phyloP scores from a whole-genome alignment of 2,888 invertebrate genomes.

The Merodon equestris region DNA sequence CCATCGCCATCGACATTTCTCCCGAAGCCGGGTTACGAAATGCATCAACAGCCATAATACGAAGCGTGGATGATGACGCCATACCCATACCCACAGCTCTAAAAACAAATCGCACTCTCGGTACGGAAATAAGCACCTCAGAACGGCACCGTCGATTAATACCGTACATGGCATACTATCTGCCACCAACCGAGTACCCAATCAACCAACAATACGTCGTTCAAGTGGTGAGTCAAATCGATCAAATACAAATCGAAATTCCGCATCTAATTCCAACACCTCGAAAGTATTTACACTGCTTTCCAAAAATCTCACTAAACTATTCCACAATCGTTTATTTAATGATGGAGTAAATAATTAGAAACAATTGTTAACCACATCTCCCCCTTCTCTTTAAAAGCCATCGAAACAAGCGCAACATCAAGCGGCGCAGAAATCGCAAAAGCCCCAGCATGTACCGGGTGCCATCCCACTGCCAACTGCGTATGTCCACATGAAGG shows the following conservation, averaged over 20 bases:
- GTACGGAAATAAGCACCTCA: constrained; percentile 74
- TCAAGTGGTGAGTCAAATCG: constrained; percentile 71
- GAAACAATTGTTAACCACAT: constrained; percentile 10
- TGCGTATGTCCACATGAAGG: constrained; percentile 74
- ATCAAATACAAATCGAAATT: constrained; percentile 24
- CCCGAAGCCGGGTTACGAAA: constrained; percentile 73
- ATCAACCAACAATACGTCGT: constrained; percentile 77
- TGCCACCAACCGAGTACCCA: constrained; percentile 81
- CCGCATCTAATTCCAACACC: constrained; percentile 28
- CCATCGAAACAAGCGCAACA: constrained; percentile 69
- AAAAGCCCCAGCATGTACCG: constrained; percentile 68
- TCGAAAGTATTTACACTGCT: constrained; percentile 55
- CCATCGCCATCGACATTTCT: constrained; percentile 79
- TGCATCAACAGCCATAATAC: constrained; percentile 51
- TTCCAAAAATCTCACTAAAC: constrained; percentile 50
- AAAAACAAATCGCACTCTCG: constrained; percentile 60
- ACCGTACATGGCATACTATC: constrained; percentile 91
- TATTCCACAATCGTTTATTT: constrained; percentile 62
- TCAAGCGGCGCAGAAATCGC: constrained; percentile 55
- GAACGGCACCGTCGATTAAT: constrained; percentile 87
- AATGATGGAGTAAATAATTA: constrained; percentile 56
- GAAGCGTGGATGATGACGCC: constrained; percentile 44
- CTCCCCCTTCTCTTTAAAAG: constrained; percentile 34
- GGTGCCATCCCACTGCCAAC: constrained; percentile 73
- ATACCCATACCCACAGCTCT: constrained; percentile 41